Evolutionary conservation across 2,113 vertebrate species (phyloP), one percentile per base, ranked within the genome.

Genomic region (Spermophilus dauricus): DNA sequence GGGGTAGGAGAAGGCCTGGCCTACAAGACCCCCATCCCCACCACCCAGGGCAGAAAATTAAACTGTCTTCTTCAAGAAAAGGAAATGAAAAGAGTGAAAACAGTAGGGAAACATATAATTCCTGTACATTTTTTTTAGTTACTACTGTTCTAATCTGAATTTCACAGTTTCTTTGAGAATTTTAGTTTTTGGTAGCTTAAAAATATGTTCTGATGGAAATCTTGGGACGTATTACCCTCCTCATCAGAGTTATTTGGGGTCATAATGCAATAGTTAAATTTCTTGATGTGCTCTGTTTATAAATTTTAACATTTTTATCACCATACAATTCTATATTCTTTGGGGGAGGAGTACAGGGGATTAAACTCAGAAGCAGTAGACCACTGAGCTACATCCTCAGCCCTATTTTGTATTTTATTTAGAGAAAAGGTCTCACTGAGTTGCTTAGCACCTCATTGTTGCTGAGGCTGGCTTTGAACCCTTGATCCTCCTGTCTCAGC

Each of bases 1-100:
- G 9, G 9, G 7, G 3, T 58, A 84, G 6, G 32, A 39, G 42
- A 24, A 76, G 6, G 4, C 8, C 14, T 80, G 20, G 0, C 12
- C 51, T 69, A 4, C 2, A 9, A 45, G 2, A 8, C 5, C 1
- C 18, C 42, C 28, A n/a, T 17, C 0, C 13, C 24, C 56, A 75
- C 20, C 65, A 58, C 8, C 58, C 26, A n/a, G 7, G 9, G 56
- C 12, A 78, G 9, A 8, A 45, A 77, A 78, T 67, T 17, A 26
- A 30, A 8, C 30, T 72, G 1, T 30, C 1, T 3, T 75, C 18
- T 28, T 30, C 8, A 75, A 73, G 22, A 12, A 81, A 56, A 56
- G 63, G 11, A 11, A 48, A 1, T 5, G 6, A 20, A 72, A 37
- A 91, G 73, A 81, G 16, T n/a, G 13, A 93, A 88, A 45, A 32